Evolutionary conservation across 1,140 invertebrate genomes (phyloP), one percentile per base, ranked within the genome.

Genomic region (Calliopsis andreniformis): DNA sequence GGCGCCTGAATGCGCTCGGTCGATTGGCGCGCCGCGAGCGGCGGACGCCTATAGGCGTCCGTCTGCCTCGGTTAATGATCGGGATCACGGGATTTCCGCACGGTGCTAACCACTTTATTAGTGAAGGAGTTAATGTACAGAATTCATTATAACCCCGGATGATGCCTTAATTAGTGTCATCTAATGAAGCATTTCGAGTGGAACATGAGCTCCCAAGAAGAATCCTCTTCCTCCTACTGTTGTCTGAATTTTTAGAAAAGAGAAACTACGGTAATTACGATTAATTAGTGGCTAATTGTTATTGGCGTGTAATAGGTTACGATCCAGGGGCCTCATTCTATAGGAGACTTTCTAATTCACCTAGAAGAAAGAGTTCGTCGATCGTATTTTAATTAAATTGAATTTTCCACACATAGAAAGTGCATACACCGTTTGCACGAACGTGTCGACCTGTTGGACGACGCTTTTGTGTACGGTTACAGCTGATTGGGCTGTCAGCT

Each of bases 391-490:
- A n/a, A n/a, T n/a, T n/a, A n/a, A n/a, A n/a, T n/a, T n/a, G n/a
- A n/a, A n/a, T 51, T 43, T 58, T 58, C 23, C 53, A 30, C 25
- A 64, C 47, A 49, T n/a, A 35, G 14, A 0, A 63, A 73, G 55
- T 18, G 28, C 25, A 12, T 51, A 18, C 51, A 43, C 35, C 43
- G 35, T 62, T 43, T 39, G 30, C 32, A 32, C 28, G 64, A 64
- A 39, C 59, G 53, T 67, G 47, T 83, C 71, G 86, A 89, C 87
- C 87, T 88, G 86, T 89, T 88, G 87, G 87, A 82, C 86, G 83
- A 82, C 77, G 83, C 76, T 80, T 87, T 83, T 83, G 79, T 82
- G 71, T 79, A 80, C 79, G 61, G 76, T 78, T 80, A 79, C 79
- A 86, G 80, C 84, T 83, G 85, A 86, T 81, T 79, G 81, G 73